Conservation (phyloP, 2,113 vertebrate species). For the Lagenorhynchus albirostris region DNA sequence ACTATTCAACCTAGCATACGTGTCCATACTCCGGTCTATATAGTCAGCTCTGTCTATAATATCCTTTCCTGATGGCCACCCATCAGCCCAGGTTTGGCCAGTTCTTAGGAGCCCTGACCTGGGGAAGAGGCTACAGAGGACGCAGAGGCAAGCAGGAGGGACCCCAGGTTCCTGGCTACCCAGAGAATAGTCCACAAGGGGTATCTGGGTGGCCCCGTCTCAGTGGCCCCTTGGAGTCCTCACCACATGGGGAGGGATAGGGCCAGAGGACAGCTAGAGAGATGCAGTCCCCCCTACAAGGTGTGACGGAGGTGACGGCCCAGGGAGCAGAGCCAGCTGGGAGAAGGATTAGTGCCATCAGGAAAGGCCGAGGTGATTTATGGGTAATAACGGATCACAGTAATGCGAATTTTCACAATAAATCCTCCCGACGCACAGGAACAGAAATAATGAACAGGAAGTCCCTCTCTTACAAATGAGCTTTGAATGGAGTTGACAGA, state of each 20-base stretch:
- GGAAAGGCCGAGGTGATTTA: not conserved
- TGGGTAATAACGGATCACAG: not conserved
- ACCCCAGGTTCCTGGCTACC: not conserved
- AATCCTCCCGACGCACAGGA: not conserved
- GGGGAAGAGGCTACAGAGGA: not conserved
- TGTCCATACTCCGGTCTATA: not conserved
- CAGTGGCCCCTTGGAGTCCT: not conserved
- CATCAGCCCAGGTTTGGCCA: not conserved
- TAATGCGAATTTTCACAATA: not conserved
- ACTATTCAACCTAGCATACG: not conserved
- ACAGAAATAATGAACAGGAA: not conserved
- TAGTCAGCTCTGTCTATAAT: not conserved
- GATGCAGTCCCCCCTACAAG: not conserved
- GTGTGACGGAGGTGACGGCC: not conserved
- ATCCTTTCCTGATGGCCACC: too few relatives aligned
- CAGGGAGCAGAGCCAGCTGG: not conserved
- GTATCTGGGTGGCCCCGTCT: not conserved
- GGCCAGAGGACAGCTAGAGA: not conserved
- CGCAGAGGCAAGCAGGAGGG: not conserved
- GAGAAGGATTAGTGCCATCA: fast-evolving
- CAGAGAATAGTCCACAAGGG: not conserved
- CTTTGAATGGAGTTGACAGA: not conserved
- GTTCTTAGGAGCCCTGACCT: not conserved
- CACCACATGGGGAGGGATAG: not conserved
- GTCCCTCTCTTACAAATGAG: not conserved